Evolutionary conservation across 2,113 vertebrate genomes (phyloP), one percentile per base, ranked within the genome.

Genomic region (Cacatua alba): DNA sequence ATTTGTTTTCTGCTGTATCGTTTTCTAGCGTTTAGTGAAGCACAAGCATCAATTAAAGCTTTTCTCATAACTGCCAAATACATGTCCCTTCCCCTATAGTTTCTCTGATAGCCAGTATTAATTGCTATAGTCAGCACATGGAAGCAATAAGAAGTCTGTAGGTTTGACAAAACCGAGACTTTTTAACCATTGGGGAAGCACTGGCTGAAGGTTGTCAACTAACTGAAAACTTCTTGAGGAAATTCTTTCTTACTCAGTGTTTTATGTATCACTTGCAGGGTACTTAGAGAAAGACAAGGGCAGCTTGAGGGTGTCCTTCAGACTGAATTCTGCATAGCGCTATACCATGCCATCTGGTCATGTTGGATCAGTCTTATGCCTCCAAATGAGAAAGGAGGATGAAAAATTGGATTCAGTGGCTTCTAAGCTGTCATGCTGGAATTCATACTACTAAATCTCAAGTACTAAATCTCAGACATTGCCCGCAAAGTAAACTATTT

Each of bases 1-100:
- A 4, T 57, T 35, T 68, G 17, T 55, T 25, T 60, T 33, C 29
- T 89, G 51, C 17, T 3, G 0, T 60, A 8, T n/a, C 1, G 1
- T 64, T 65, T 90, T 60, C 43, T 48, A 59, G 25, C 9, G 24
- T 18, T 57, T 90, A 46, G 17, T 71, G 35, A 82, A 82, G 44
- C 37, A 25, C 44, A 53, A 62, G 43, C 3, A 1, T 74, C 7
- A 29, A 5, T 43, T 37, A 64, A 64, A 76, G 20, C 10, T 52
- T 60, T 71, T 71, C 31, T 86, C 16, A 4, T 59, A 17, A 29
- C 35, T 33, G 46, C 11, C 18, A 17, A 20, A 3, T 43, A 18
- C 4, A 5, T 25, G 20, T 31, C 62, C 24, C 26, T 55, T 18
- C 52, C 57, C 33, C 39, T 33, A 0, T 10, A 39, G 39, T 48